phyloP scores from a whole-genome alignment of 2,888 invertebrate genomes.

The Sialis fuliginosa region DNA sequence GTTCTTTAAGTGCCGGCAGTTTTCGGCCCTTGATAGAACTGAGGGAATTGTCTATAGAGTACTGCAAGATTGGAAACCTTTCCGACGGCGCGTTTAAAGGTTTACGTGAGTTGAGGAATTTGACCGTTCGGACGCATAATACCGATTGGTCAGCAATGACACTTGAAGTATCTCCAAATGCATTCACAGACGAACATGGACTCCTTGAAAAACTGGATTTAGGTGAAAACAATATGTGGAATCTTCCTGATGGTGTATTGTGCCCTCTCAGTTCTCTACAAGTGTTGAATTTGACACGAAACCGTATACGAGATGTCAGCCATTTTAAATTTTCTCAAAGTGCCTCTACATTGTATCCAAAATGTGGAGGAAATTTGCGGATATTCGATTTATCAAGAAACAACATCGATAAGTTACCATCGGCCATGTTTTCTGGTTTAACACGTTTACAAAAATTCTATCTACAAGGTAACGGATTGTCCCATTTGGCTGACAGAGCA shows the following conservation, averaged over 20 bases:
- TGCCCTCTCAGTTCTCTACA: slow-evolving; percentile 59
- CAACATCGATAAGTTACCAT: slow-evolving; percentile 55
- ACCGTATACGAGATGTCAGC: slow-evolving; percentile 56
- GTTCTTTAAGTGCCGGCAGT: slow-evolving; percentile 57
- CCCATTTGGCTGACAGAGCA: slow-evolving; percentile 58
- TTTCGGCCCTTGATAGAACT: slow-evolving; percentile 59
- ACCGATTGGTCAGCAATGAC: slow-evolving; percentile 71
- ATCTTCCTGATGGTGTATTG: slow-evolving; percentile 55
- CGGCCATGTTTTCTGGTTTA: slow-evolving; percentile 52
- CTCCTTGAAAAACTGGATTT: slow-evolving; percentile 57
- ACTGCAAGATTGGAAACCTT: slow-evolving; percentile 66
- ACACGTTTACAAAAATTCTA: slow-evolving; percentile 53
- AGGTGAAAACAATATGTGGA: slow-evolving; percentile 66
- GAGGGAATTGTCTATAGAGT: slow-evolving; percentile 60
- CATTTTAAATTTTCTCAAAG: slow-evolving; percentile 49
- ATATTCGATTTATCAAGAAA: slow-evolving; percentile 61
- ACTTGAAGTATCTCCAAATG: slow-evolving; percentile 53
- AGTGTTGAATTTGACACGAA: slow-evolving; percentile 61
- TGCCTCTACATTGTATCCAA: slow-evolving; percentile 28
- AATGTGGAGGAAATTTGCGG: slow-evolving; percentile 51
- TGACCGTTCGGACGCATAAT: slow-evolving; percentile 68
- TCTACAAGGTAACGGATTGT: slow-evolving; percentile 58
- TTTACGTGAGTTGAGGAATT: slow-evolving; percentile 54
- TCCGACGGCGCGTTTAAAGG: slow-evolving; percentile 70
- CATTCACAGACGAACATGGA: slow-evolving; percentile 55